These are phyloP conservation scores for Kryptolebias marmoratus DNA, from an alignment of 2,113 vertebrate genomes.

Conservation along the genomic window DNA sequence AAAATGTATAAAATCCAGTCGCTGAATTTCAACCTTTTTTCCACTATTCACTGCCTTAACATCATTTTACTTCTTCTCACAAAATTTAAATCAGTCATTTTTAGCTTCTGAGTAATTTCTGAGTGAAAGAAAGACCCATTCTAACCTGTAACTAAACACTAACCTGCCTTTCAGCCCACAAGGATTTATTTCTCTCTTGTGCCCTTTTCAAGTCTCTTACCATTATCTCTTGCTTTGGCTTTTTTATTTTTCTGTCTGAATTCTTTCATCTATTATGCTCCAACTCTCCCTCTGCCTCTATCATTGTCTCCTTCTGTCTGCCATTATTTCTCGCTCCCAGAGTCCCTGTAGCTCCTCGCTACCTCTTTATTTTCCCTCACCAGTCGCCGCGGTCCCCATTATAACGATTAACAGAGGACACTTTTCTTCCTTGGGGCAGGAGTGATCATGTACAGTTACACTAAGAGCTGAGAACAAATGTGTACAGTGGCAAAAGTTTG, in stretches of 20 bases:
- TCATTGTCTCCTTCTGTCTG: slow-evolving; percentile 5
- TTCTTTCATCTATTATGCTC: slow-evolving; percentile 32
- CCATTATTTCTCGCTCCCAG: slow-evolving; percentile 29
- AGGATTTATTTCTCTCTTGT: background rate
- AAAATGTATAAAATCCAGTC: background rate
- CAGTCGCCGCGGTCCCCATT: slow-evolving; percentile 45
- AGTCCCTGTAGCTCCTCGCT: slow-evolving; percentile 10
- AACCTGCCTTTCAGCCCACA: background rate
- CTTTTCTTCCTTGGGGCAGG: slow-evolving; percentile 23
- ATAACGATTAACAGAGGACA: slow-evolving; percentile 33
- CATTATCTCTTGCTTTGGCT: background rate
- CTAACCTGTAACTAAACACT: background rate
- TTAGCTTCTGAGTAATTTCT: background rate
- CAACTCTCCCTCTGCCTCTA: background rate
- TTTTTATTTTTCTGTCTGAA: background rate
- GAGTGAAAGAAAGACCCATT: background rate
- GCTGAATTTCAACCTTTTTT: background rate
- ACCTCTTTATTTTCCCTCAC: slow-evolving; percentile 23
- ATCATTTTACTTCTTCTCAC: background rate
- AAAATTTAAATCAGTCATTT: slow-evolving; percentile 8
- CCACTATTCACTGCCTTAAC: background rate
- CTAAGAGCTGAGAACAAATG: slow-evolving; percentile 14
- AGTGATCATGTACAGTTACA: slow-evolving; percentile 34
- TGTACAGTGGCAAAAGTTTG: background rate
- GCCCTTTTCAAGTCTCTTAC: background rate